Base-by-base conservation (phyloP, 1,140 invertebrate genomes). In the Zeugodacus cucurbitae region DNA sequence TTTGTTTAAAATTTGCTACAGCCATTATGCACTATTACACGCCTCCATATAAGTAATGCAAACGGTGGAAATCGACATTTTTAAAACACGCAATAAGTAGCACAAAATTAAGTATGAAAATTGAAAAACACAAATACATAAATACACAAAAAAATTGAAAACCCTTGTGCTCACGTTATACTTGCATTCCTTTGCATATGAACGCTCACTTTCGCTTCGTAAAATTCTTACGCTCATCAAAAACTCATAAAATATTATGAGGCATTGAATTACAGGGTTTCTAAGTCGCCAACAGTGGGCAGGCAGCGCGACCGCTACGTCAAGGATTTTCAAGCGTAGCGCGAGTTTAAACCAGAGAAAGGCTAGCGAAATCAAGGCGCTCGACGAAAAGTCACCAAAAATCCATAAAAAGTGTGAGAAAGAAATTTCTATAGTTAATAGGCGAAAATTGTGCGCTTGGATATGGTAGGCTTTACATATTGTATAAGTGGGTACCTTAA, bases 211-310 rank as follows among this genome's bases (percentile, higher is more conserved):
- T 37, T 29, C 41, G 48, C 29, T 82, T 82, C 41, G 44, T 48
- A 44, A 82, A 82, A 48, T 62, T 88, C 86, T 82, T 62, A 89
- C 82, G 88, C 86, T 89, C 88, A 87, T 89, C 88, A 89, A 89
- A 89, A 89, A 85, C 86, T 32, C 88, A 89, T 89, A 87, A 89
- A 87, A 89, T 64, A 85, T 87, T 89, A 88, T 87, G 87, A 89
- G 86, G 88, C 87, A 87, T 87, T 64, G 87, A 87, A 67, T 87
- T 87, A 64, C 87, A 70, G 11, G 26, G 41, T 70, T 59, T 57
- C 10, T 34, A 59, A 82, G 22, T 48, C 74, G 41, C 41, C 37
- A 82, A 26, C 8, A 14, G n/a, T n/a, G 26, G n/a, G 74, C 22
- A 48, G 8, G 74, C 41, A 48, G n/a, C 17, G 74, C 41, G 41